phyloP scores from a whole-genome alignment of 2,888 invertebrate species.

The Cephalotes varians region DNA sequence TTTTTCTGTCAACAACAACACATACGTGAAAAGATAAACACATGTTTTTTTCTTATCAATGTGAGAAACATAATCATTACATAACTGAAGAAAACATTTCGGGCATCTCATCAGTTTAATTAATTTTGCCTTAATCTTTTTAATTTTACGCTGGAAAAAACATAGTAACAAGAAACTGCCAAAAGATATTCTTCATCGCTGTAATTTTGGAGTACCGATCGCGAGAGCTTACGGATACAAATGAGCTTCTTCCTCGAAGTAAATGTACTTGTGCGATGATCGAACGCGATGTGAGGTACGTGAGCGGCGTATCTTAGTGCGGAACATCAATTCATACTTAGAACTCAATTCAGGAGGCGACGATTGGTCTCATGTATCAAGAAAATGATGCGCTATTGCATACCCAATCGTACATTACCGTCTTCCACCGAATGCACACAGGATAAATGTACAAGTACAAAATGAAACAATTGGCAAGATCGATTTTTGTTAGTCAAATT shows the following conservation, averaged over 20 bases:
- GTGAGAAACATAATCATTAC: background rate
- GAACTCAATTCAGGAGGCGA: constrained; percentile 31
- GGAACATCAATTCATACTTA: constrained; percentile 24
- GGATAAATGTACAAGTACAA: background rate
- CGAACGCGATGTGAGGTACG: constrained; percentile 4
- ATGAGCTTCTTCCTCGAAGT: constrained; percentile 13
- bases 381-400: constrained; percentile 16
- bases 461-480: background rate
- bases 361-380: constrained; percentile 1
- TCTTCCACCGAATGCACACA: background rate
- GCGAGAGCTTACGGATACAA: background rate
- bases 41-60: background rate
- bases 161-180: background rate
- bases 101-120: constrained; percentile 3
- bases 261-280: constrained; percentile 13
- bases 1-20: background rate
- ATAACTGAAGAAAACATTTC: background rate
- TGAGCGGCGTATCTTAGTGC: constrained; percentile 9
- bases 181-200: background rate
- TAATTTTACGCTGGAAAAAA: constrained; percentile 14
- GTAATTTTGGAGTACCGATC: background rate
- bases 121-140: background rate
- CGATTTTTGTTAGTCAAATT: background rate
- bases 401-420: constrained; percentile 4
- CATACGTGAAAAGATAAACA: background rate